phyloP scores from a whole-genome alignment of 1,140 invertebrate species.

The Stegodyphus mimosarum region DNA sequence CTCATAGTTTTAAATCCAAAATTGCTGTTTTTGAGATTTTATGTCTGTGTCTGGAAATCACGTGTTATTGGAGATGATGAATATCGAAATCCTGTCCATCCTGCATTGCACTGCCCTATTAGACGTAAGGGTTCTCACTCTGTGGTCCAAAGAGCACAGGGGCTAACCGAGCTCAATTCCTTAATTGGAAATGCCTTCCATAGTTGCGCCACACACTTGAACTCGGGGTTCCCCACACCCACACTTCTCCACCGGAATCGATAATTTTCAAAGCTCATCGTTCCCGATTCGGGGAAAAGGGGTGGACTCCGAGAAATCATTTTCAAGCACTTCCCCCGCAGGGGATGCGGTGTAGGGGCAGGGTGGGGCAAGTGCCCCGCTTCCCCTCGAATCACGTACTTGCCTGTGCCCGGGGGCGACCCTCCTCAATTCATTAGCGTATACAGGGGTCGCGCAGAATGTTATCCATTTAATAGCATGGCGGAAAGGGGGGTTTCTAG shows the following conservation, averaged over 20 bases:
- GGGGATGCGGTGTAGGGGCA: not conserved
- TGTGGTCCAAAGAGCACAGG: not conserved
- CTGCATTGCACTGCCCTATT: not conserved
- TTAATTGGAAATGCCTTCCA: conserved; percentile 6
- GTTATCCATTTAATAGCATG: conserved; percentile 57
- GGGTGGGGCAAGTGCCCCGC: conserved; percentile 3
- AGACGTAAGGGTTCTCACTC: not conserved
- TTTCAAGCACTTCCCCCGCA: conserved; percentile 44
- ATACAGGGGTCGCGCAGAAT: conserved; percentile 35
- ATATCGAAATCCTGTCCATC: not conserved
- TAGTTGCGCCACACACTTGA: conserved; percentile 14
- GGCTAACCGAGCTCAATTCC: not conserved
- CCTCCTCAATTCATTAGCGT: conserved; percentile 59
- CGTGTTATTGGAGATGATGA: no score
- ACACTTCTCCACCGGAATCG: conserved; percentile 10
- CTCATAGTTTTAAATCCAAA: no score
- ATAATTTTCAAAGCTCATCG: conserved; percentile 55
- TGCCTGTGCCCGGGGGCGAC: conserved; percentile 30
- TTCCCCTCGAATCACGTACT: conserved; percentile 51
- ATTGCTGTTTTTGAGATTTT: no score
- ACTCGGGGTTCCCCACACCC: not conserved
- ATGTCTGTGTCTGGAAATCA: no score
- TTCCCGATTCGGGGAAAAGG: not conserved
- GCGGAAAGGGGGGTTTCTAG: not conserved
- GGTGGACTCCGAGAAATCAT: conserved; percentile 1